Conservation (phyloP, 2,797 vertebrate species). For the Uromys caudimaculatus region DNA sequence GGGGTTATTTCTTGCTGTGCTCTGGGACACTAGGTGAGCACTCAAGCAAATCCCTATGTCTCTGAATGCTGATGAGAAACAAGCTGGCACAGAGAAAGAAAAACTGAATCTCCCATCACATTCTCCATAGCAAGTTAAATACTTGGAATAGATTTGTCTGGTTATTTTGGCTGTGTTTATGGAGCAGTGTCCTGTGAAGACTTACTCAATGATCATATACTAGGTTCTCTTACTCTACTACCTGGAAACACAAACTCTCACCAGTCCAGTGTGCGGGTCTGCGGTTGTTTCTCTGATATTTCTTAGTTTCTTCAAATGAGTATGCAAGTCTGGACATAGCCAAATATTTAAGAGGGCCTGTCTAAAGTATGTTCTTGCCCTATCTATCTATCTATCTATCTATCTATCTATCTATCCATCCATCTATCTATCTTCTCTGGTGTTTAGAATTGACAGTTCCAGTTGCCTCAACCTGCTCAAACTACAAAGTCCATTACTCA, state of each 20-base stretch:
- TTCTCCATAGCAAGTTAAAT: neutral
- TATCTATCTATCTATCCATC: neutral
- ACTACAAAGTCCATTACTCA: neutral
- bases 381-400: neutral
- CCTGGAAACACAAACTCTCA: neutral
- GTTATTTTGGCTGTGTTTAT: neutral
- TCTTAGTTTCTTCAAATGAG: neutral
- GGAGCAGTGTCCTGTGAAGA: neutral
- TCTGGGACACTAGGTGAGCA: neutral
- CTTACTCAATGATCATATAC: neutral
- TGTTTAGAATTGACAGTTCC: neutral
- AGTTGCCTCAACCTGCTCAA: neutral
- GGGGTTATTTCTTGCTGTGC: neutral
- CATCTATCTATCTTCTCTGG: too few relatives aligned
- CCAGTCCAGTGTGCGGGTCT: neutral
- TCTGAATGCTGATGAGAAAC: neutral
- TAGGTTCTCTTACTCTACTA: neutral
- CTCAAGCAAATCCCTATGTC: neutral
- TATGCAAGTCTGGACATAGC: neutral
- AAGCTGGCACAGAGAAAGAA: neutral
- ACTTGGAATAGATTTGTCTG: neutral
- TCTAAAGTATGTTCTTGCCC: neutral
- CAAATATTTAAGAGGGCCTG: neutral
- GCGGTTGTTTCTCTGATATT: neutral
- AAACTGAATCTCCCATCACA: neutral